Base-by-base conservation (phyloP, 2,113 vertebrate genomes). In the Atractosteus spatula region DNA sequence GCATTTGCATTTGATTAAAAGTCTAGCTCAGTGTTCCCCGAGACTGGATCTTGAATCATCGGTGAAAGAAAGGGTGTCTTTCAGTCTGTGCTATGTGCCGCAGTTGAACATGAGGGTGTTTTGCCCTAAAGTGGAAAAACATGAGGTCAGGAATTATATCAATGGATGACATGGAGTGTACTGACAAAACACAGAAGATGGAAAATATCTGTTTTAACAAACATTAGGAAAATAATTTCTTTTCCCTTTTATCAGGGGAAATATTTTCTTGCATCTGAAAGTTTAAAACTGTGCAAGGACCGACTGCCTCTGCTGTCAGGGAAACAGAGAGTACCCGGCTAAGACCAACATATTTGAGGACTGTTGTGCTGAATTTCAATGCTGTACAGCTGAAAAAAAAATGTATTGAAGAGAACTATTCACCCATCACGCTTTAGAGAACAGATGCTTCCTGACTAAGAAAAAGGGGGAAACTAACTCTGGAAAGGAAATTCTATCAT, bases 131-230 rank as follows among this genome's bases (percentile, higher is more conserved):
- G 81, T 89, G 89, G 89, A 90, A 91, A 90, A 59, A 86, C 85
- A 88, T 89, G 89, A 91, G 85, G 85, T 89, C 88, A 90, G 85
- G 79, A 83, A 89, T 83, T 82, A 89, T 83, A 82, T 82, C 83
- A 83, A 86, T 82, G 84, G 83, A 86, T 61, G 43, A 41, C 29
- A 43, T 72, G 69, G 59, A 54, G 56, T 70, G 63, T 71, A 43
- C 55, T 83, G 78, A 82, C 74, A 85, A 73, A 68, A 51, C 71
- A 71, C 8, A 66, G 57, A 76, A 59, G 74, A 76, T 5, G 10
- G 10, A n/a, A 59, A 59, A 59, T 59, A 13, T 4, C 10, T 16
- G 14, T 59, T 59, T 59, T 12, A 59, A 59, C 5, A 51, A 51
- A 7, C 10, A 51, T 51, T 51, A 51, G 47, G 47, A 51, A 5